A percentile compares a stretch with the other conserved stretches of the same genome.
These are phyloP conservation scores for Acropora tenuis DNA, from an alignment of 64 coral and sea anemone genomes.

Conservation along the genomic window DNA sequence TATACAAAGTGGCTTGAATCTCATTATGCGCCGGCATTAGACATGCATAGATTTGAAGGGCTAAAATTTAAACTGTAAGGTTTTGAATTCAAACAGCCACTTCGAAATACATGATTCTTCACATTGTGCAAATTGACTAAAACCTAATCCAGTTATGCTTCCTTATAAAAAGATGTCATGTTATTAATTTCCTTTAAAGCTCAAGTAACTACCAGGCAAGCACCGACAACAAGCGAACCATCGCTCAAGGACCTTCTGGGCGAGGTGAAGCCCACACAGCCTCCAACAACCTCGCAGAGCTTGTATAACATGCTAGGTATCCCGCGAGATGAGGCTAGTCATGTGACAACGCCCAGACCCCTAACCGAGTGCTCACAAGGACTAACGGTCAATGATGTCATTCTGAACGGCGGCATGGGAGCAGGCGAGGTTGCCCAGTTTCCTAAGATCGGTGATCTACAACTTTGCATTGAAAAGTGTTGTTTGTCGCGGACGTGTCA, in stretches of 20 bases:
- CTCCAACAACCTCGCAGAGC: constrained; percentile 58
- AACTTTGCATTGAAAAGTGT: constrained; percentile 78
- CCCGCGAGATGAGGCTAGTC: constrained; percentile 21
- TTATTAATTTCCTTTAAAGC: background rate
- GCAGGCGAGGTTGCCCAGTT: constrained; percentile 91
- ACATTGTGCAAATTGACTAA: too few species aligned
- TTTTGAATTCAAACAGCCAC: too few species aligned
- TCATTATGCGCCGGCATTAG: too few species aligned
- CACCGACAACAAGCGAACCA: constrained; percentile 49
- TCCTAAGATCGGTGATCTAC: constrained; percentile 63
- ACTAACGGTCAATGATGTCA: constrained; percentile 75
- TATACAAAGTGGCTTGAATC: too few species aligned
- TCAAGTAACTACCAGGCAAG: constrained; percentile 14
- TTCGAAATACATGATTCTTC: too few species aligned
- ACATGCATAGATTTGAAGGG: too few species aligned
- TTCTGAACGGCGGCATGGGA: constrained; percentile 93
- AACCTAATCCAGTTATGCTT: too few species aligned
- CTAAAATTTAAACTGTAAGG: too few species aligned
- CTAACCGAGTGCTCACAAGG: constrained; percentile 76
- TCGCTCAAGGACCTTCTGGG: constrained; percentile 88
- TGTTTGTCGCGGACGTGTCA: constrained; percentile 65
- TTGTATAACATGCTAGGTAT: constrained; percentile 60
- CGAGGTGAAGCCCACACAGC: constrained; percentile 63
- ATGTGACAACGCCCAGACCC: constrained; percentile 9
- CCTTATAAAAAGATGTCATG: too few species aligned